Percentiles rank a stretch among this genome's conserved stretches.
Evolutionary conservation across 2,113 vertebrate genomes (phyloP).

Genomic region (Azemiops feae): DNA sequence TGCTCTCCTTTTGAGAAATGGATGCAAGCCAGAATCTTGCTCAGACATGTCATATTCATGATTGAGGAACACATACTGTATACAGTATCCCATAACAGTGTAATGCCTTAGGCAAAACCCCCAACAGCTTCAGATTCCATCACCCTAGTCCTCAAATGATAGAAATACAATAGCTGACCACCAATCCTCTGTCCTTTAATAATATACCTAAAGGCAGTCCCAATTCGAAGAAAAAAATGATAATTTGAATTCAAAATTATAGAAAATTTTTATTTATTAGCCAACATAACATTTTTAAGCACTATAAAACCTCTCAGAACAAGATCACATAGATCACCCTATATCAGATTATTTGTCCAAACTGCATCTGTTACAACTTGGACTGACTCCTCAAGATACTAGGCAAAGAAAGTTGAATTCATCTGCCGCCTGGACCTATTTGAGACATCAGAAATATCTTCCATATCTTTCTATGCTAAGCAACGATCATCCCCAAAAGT

Average conservation of each 20-base stretch:
- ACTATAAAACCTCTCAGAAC: background rate
- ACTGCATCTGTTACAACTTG: background rate
- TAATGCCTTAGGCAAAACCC: background rate
- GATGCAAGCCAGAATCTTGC: background rate
- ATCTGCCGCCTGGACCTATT: background rate
- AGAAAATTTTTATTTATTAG: background rate
- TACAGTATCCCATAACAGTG: background rate
- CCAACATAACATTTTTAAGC: background rate
- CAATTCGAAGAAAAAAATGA: background rate
- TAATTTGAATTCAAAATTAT: background rate
- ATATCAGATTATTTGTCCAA: background rate
- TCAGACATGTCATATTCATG: no score
- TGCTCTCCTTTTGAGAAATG: background rate
- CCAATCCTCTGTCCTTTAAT: background rate
- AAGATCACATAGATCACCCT: background rate
- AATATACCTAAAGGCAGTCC: background rate
- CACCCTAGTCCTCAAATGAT: background rate
- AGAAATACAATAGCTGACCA: background rate
- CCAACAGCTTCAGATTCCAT: background rate
- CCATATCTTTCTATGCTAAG: background rate
- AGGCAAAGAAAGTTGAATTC: background rate
- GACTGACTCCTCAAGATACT: background rate
- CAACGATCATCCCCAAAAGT: background rate
- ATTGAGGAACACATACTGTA: background rate
- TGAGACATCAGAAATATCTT: background rate